phyloP scores from a whole-genome alignment of 2,797 vertebrate genomes.

The Anguilla megastoma region DNA sequence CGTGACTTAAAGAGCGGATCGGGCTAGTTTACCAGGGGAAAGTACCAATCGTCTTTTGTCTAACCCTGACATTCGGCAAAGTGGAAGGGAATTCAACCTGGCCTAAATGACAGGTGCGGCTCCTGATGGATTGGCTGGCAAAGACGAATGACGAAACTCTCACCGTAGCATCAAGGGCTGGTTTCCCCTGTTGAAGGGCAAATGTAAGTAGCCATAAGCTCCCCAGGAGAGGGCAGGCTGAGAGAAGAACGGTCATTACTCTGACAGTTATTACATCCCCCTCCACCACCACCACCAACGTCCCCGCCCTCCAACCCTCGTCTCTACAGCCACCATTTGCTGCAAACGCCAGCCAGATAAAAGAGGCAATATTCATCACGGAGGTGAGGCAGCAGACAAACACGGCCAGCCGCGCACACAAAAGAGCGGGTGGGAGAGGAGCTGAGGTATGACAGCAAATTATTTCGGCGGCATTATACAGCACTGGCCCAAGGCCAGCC shows the following conservation, averaged over 20 bases:
- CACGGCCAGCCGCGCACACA: neutral
- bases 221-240: constrained; percentile 48
- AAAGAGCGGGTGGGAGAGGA: constrained; percentile 3
- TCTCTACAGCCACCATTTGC: constrained; percentile 17
- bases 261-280: constrained; percentile 30
- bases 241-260: constrained; percentile 54
- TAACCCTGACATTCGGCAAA: neutral
- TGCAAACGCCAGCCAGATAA: constrained; percentile 20
- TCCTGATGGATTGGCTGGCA: constrained; percentile 1
- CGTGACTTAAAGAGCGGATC: neutral
- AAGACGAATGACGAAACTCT: constrained; percentile 38
- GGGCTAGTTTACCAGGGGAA: neutral
- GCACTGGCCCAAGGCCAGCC: neutral
- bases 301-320: neutral
- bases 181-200: constrained; percentile 47
- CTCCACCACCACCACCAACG: neutral
- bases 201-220: constrained; percentile 33
- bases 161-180: constrained; percentile 35
- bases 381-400: constrained; percentile 21
- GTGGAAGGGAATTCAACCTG: neutral
- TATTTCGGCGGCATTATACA: neutral
- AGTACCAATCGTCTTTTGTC: neutral
- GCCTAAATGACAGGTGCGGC: neutral
- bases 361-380: constrained; percentile 11
- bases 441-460: constrained; percentile 8